Evolutionary conservation across 2,113 vertebrate species (phyloP).

Genomic region (Tenrec ecaudatus): DNA sequence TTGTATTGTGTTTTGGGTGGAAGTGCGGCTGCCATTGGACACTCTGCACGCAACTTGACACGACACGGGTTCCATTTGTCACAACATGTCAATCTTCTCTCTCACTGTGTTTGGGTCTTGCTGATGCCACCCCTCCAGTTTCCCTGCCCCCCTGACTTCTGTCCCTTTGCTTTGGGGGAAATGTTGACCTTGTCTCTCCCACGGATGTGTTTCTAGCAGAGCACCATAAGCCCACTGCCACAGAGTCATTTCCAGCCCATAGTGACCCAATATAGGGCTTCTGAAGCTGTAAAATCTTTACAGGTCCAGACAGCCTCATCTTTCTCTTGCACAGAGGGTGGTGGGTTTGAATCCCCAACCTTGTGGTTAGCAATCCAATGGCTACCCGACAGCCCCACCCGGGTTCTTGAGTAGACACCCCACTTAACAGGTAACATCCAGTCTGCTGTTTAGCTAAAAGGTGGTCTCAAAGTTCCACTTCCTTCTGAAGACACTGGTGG

Average conservation of each 20-base stretch:
- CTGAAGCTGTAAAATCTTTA: no score
- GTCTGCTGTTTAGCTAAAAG: not conserved
- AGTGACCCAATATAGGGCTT: no score
- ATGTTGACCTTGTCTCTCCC: not conserved
- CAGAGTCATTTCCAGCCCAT: no score
- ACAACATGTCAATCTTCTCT: not conserved
- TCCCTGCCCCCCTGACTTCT: not conserved
- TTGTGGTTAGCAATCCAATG: no score
- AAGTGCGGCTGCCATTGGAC: not conserved
- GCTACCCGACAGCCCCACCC: no score
- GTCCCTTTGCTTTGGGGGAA: not conserved
- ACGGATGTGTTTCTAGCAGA: not conserved
- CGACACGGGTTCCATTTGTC: not conserved
- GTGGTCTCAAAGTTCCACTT: not conserved
- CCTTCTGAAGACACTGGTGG: no score
- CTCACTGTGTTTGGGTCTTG: not conserved
- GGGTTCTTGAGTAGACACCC: no score
- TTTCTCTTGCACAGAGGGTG: no score
- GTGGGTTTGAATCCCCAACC: no score
- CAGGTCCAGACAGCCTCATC: no score
- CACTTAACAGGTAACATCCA: not conserved
- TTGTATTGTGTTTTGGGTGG: not conserved
- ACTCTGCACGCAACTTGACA: not conserved
- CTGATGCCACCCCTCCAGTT: not conserved
- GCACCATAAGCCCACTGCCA: not conserved